phyloP scores from a whole-genome alignment of 1,140 invertebrate species.

The Belonocnema kinseyi region DNA sequence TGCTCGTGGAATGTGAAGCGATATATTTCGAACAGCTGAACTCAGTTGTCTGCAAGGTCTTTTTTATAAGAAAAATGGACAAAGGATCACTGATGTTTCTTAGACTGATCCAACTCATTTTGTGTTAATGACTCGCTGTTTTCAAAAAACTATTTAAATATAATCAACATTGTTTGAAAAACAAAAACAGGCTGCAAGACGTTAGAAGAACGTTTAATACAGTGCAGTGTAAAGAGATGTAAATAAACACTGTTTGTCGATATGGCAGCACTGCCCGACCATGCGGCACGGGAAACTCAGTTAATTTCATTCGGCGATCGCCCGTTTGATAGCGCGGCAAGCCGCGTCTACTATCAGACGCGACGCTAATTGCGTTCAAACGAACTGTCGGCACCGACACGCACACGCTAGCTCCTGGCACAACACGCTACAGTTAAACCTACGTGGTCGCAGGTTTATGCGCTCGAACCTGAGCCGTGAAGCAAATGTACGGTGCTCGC shows the following conservation, averaged over 20 bases:
- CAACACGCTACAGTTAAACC: slow-evolving; percentile 47
- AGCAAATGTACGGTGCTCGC: slow-evolving; percentile 43
- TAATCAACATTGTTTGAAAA: background rate
- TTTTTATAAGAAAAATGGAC: too few relatives aligned
- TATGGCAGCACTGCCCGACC: slow-evolving; percentile 32
- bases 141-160: too few relatives aligned
- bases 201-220: background rate
- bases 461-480: slow-evolving; percentile 40
- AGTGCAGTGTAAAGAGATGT: background rate
- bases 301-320: slow-evolving; percentile 65
- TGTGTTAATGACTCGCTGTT: too few relatives aligned
- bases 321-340: slow-evolving; percentile 59
- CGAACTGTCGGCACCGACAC: slow-evolving; percentile 70
- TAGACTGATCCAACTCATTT: too few relatives aligned
- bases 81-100: too few relatives aligned
- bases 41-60: too few relatives aligned
- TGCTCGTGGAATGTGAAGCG: background rate
- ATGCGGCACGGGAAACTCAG: slow-evolving; percentile 46
- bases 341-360: slow-evolving; percentile 58
- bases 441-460: slow-evolving; percentile 39
- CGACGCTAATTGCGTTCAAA: slow-evolving; percentile 73
- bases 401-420: slow-evolving; percentile 46
- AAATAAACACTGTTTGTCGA: background rate
- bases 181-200: background rate
- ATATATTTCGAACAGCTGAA: background rate